These are phyloP conservation scores for Lepetodrilus schrolli DNA, from an alignment of 2,888 invertebrate genomes.

Conservation along the genomic window DNA sequence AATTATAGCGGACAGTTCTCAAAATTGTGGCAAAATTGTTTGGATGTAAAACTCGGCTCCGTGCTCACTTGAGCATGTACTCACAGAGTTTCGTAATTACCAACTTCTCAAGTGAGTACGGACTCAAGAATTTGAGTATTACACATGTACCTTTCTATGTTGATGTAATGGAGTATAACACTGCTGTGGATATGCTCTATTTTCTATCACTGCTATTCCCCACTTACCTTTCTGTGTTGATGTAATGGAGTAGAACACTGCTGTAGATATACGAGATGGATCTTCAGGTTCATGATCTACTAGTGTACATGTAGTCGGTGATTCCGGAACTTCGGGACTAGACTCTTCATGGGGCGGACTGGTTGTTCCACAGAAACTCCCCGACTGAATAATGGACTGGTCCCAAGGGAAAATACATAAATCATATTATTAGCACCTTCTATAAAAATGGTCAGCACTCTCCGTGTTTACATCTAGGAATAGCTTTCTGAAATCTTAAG, in stretches of 20 bases:
- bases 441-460: not conserved
- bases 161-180: conserved; percentile 84
- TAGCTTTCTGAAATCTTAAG: no score
- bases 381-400: conserved; percentile 69
- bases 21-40: no score
- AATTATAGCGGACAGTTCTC: no score
- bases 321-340: conserved; percentile 16
- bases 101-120: no score
- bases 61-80: no score
- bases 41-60: no score
- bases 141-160: conserved; percentile 81
- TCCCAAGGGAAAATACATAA: conserved; percentile 30
- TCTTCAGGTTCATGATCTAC: conserved; percentile 76
- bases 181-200: conserved; percentile 81
- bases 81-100: no score
- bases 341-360: not conserved
- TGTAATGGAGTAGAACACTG: conserved; percentile 84
- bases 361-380: conserved; percentile 40
- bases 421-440: not conserved
- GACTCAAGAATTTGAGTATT: no score
- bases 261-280: conserved; percentile 79
- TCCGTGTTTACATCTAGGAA: no score
- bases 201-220: no score
- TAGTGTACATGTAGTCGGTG: conserved; percentile 13
- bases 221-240: conserved; percentile 81